phyloP scores from a whole-genome alignment of 2,797 vertebrate species.

The Lycodopsis pacificus region DNA sequence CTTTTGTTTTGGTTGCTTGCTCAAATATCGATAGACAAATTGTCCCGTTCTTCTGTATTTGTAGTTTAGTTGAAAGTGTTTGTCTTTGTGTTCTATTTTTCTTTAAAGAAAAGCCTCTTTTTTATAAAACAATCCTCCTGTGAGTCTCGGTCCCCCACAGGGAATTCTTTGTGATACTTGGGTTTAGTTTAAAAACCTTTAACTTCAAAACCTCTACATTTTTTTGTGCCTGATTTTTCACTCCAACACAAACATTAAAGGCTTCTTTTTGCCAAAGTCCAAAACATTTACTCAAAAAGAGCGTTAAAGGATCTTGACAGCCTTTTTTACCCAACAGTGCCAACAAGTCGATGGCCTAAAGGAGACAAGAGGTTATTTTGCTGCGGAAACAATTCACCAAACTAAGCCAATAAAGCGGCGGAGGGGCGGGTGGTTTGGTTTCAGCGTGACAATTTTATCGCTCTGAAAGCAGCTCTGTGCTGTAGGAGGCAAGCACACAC shows the following conservation, averaged over 20 bases:
- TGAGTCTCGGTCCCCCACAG: background rate
- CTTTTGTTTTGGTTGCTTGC: background rate
- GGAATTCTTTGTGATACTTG: background rate
- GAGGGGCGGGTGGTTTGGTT: conserved; percentile 37
- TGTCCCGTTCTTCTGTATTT: background rate
- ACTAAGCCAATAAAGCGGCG: conserved; percentile 50
- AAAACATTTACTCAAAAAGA: background rate
- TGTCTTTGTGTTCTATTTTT: background rate
- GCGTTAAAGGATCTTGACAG: background rate
- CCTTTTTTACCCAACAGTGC: background rate
- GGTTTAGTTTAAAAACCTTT: background rate
- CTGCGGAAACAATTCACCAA: conserved; percentile 48
- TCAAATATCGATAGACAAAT: background rate
- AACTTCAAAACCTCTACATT: background rate
- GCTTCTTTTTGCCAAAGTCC: background rate
- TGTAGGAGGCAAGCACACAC: conserved; percentile 44
- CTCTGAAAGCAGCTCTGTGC: conserved; percentile 56
- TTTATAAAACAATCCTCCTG: background rate
- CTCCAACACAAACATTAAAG: background rate
- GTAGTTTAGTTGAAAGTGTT: background rate
- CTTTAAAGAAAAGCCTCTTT: background rate
- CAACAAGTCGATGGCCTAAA: conserved; percentile 20
- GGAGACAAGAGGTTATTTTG: conserved; percentile 44
- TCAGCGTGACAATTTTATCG: conserved; percentile 57
- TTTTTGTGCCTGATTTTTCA: background rate